phyloP scores from a whole-genome alignment of 2,797 vertebrate species.

The Sorex maritimensis region DNA sequence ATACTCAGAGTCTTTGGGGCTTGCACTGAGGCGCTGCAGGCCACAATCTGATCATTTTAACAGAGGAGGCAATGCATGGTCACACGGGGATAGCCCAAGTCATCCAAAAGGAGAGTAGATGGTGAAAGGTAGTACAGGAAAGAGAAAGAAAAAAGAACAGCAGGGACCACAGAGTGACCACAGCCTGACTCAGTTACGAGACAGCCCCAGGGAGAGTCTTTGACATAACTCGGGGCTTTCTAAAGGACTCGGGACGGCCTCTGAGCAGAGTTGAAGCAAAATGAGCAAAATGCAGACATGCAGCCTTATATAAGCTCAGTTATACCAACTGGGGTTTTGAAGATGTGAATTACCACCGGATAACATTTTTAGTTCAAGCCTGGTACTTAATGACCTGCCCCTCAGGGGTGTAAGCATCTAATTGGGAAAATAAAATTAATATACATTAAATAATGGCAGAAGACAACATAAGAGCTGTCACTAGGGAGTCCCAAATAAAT shows the following conservation, averaged over 20 bases:
- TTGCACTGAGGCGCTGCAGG: background rate
- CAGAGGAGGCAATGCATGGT: background rate
- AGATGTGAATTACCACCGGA: slow-evolving; percentile 59
- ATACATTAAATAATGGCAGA: slow-evolving; percentile 77
- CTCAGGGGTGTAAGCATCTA: slow-evolving; percentile 61
- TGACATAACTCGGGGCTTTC: background rate
- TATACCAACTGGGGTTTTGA: slow-evolving; percentile 44
- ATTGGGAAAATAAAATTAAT: slow-evolving; percentile 81
- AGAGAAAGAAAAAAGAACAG: background rate
- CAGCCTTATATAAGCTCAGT: slow-evolving; percentile 41
- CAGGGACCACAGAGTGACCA: background rate
- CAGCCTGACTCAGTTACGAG: background rate
- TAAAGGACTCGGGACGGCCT: background rate
- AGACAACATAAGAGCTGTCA: slow-evolving; percentile 69
- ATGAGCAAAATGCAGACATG: background rate
- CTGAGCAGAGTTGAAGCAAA: slow-evolving; percentile 7
- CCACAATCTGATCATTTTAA: background rate
- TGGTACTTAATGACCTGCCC: slow-evolving; percentile 66
- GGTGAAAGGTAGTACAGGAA: background rate
- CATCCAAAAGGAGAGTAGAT: background rate
- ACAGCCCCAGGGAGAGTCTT: background rate
- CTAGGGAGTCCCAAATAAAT: slow-evolving; percentile 66
- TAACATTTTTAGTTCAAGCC: slow-evolving; percentile 64
- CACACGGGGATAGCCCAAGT: background rate
- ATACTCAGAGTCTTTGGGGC: background rate